Conservation (phyloP, 2,888 invertebrate genomes). For the Gonocerus acuteangulatus region DNA sequence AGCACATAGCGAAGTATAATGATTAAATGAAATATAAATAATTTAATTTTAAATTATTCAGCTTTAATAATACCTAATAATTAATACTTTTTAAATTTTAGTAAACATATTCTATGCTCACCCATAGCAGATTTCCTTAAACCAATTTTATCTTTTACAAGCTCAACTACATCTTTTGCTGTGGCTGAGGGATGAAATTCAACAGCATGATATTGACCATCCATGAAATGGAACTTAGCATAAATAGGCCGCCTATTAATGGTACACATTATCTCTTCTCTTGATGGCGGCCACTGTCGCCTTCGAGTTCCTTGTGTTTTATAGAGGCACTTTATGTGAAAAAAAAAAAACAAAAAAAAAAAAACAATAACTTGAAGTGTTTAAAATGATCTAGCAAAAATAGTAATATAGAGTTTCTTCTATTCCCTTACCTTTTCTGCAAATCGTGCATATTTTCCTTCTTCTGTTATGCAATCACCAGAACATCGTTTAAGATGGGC, state of each 20-base stretch:
- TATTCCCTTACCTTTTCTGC: conserved; percentile 65
- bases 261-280: conserved; percentile 86
- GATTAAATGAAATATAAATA: too few relatives aligned
- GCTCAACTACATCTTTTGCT: conserved; percentile 77
- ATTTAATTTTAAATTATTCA: too few relatives aligned
- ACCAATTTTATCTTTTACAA: conserved; percentile 83
- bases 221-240: conserved; percentile 84
- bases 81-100: too few relatives aligned
- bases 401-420: not conserved
- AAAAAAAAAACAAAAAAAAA: not conserved
- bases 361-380: too few relatives aligned
- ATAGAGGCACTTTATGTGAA: conserved; percentile 53
- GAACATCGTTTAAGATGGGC: conserved; percentile 84
- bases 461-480: conserved; percentile 80
- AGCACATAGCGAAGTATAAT: too few relatives aligned
- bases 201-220: conserved; percentile 88
- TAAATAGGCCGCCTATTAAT: conserved; percentile 84
- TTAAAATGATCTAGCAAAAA: not conserved
- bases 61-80: too few relatives aligned
- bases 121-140: conserved; percentile 67
- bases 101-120: too few relatives aligned
- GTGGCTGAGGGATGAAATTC: conserved; percentile 93
- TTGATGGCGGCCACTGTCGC: conserved; percentile 82
- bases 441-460: conserved; percentile 88
- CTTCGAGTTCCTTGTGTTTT: conserved; percentile 67